Evolutionary conservation across 2,797 vertebrate species (phyloP).

Genomic region (Salarias fasciatus): DNA sequence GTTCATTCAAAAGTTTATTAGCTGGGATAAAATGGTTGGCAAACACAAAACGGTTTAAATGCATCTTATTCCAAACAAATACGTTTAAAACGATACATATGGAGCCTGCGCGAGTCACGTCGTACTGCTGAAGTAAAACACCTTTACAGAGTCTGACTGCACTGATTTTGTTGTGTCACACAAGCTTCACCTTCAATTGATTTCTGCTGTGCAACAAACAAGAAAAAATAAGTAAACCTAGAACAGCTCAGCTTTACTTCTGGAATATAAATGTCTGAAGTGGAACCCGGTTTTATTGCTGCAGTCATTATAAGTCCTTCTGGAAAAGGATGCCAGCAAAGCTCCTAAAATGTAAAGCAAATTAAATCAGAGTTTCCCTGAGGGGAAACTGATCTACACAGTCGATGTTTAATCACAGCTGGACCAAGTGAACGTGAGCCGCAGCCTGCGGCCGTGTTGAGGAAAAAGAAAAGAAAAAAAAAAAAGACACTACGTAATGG

Average conservation of each 20-base stretch:
- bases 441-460: constrained; percentile 69
- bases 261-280: constrained; percentile 20
- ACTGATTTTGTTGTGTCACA: background rate
- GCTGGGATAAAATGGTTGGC: too few relatives aligned
- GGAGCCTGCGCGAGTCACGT: too few relatives aligned
- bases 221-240: too few relatives aligned
- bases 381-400: constrained; percentile 54
- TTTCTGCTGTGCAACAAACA: too few relatives aligned
- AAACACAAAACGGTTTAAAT: too few relatives aligned
- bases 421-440: constrained; percentile 61
- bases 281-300: constrained; percentile 17
- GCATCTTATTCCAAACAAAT: too few relatives aligned
- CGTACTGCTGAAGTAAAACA: too few relatives aligned
- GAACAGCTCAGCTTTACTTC: background rate
- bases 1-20: too few relatives aligned
- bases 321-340: constrained; percentile 32
- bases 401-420: constrained; percentile 60
- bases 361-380: constrained; percentile 48
- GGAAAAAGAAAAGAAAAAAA: constrained; percentile 70
- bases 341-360: constrained; percentile 49
- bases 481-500: constrained; percentile 80
- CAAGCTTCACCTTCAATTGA: too few relatives aligned
- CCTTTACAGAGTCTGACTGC: too few relatives aligned
- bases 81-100: too few relatives aligned
- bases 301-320: constrained; percentile 12